These are phyloP conservation scores for Drosophila prosaltans DNA, from an alignment of 1,140 invertebrate genomes.

Conservation along the genomic window DNA sequence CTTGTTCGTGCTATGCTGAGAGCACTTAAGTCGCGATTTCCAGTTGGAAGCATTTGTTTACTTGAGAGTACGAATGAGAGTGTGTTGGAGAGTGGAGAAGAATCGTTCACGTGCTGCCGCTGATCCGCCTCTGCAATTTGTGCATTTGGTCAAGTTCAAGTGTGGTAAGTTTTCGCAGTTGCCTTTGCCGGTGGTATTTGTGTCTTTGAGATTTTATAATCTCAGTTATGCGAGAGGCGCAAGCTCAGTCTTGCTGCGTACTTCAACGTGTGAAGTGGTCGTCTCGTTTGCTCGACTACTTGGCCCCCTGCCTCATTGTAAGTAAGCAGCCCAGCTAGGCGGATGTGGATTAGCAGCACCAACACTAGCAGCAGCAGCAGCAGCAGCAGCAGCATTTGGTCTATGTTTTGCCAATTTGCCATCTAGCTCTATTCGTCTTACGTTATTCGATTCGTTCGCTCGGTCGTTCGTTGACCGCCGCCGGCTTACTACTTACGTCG, in stretches of 20 bases:
- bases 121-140: slow-evolving; percentile 70
- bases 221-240: slow-evolving; percentile 37
- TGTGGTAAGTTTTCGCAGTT: slow-evolving; percentile 58
- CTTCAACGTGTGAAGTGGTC: slow-evolving; percentile 75
- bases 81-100: background rate
- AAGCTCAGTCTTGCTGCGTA: slow-evolving; percentile 77
- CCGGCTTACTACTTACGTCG: background rate
- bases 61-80: slow-evolving; percentile 33
- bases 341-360: slow-evolving; percentile 26
- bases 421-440: slow-evolving; percentile 52
- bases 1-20: slow-evolving; percentile 39
- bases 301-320: slow-evolving; percentile 49
- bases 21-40: slow-evolving; percentile 20
- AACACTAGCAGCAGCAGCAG: background rate
- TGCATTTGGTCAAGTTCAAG: slow-evolving; percentile 82
- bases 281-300: slow-evolving; percentile 26
- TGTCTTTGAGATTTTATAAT: slow-evolving; percentile 64
- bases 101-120: slow-evolving; percentile 42
- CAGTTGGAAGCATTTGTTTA: slow-evolving; percentile 70
- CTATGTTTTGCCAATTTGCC: slow-evolving; percentile 9
- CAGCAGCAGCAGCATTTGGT: background rate
- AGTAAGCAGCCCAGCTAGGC: slow-evolving; percentile 29
- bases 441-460: slow-evolving; percentile 32
- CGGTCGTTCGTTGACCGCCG: slow-evolving; percentile 68
- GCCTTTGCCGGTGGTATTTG: slow-evolving; percentile 35